A percentile compares a stretch with the other conserved stretches of the same genome.
phyloP scores from a whole-genome alignment of 2,797 vertebrate genomes.

The Squalus acanthias region DNA sequence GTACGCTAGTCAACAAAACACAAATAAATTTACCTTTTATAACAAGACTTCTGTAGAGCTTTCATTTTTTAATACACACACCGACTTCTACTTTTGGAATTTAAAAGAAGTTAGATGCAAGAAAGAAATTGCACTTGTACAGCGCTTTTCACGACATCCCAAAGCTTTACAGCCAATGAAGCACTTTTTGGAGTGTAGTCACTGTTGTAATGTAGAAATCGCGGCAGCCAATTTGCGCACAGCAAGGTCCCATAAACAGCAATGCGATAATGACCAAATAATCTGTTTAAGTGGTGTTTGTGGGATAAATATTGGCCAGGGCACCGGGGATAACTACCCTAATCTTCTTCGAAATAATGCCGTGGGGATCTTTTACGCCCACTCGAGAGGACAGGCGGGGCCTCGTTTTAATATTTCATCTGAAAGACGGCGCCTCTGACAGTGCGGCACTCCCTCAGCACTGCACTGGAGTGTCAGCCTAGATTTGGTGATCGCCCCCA shows the following conservation, averaged over 20 bases:
- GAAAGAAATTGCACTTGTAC: not conserved
- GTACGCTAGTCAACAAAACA: slow-evolving; percentile 54
- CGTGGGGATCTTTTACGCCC: no score
- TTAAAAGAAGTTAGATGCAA: slow-evolving; percentile 11
- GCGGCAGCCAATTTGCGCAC: not conserved
- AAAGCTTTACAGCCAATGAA: not conserved
- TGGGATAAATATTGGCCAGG: not conserved
- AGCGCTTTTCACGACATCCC: no score
- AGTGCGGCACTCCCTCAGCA: not conserved
- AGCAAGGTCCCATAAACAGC: not conserved
- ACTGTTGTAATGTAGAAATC: not conserved
- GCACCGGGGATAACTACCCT: not conserved
- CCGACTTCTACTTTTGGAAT: not conserved
- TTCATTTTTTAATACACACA: not conserved
- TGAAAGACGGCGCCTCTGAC: not conserved
- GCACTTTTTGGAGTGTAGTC: not conserved
- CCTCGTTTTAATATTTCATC: not conserved
- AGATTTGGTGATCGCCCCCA: slow-evolving; percentile 43
- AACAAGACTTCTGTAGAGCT: slow-evolving; percentile 44
- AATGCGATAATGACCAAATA: not conserved
- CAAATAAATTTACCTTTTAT: slow-evolving; percentile 62
- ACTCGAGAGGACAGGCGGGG: not conserved
- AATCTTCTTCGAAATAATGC: not conserved
- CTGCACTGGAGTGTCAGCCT: not conserved
- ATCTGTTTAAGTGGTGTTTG: not conserved